These are phyloP conservation scores for Phengaris arion DNA, from an alignment of 2,888 invertebrate species.

Conservation along the genomic window DNA sequence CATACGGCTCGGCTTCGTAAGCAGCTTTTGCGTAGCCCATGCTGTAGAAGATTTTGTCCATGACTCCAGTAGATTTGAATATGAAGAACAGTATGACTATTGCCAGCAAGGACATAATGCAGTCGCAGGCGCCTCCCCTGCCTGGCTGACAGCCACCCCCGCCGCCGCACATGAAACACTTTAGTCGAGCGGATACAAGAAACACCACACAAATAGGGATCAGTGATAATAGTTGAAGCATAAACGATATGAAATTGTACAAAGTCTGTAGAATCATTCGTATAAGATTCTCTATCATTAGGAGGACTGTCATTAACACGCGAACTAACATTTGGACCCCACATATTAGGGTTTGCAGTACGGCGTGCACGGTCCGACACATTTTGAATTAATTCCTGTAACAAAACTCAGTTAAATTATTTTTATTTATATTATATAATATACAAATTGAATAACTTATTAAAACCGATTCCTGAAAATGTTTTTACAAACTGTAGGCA, in stretches of 20 bases:
- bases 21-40: constrained; percentile 59
- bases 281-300: constrained; percentile 66
- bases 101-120: constrained; percentile 57
- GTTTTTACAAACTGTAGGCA: too few species aligned
- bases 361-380: constrained; percentile 63
- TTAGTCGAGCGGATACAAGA: constrained; percentile 56
- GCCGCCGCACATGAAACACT: constrained; percentile 65
- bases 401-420: constrained; percentile 32
- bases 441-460: not conserved
- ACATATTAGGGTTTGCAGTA: constrained; percentile 58
- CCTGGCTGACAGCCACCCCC: constrained; percentile 60
- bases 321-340: constrained; percentile 64
- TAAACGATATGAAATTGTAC: constrained; percentile 65
- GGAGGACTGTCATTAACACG: constrained; percentile 64
- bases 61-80: constrained; percentile 59
- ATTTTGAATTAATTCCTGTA: constrained; percentile 50
- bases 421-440: not conserved
- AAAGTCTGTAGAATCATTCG: constrained; percentile 63
- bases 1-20: constrained; percentile 43
- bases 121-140: constrained; percentile 62
- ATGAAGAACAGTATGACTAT: constrained; percentile 58
- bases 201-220: constrained; percentile 66
- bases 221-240: constrained; percentile 62
- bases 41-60: constrained; percentile 62
- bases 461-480: too few species aligned